Percentiles rank a stretch among this genome's conserved stretches.
These are phyloP conservation scores for Drosophila nikananu DNA, from an alignment of 1,140 invertebrate species.

Conservation along the genomic window DNA sequence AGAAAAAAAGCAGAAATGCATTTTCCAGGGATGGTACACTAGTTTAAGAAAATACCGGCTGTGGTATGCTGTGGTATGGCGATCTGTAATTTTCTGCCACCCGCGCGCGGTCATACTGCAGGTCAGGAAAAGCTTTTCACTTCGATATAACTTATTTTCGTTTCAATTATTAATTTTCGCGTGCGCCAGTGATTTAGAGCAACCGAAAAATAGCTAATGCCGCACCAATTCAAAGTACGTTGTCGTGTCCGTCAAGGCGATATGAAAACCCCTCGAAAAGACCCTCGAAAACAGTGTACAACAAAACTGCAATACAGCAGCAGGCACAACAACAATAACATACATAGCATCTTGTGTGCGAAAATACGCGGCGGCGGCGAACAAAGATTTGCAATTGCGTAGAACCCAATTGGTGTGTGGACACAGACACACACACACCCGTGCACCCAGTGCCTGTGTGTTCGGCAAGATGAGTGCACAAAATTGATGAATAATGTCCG, in stretches of 20 bases:
- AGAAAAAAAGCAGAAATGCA: neutral
- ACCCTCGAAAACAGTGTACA: constrained; percentile 10
- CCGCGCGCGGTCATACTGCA: constrained; percentile 1
- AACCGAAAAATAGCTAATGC: constrained; percentile 11
- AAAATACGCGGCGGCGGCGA: constrained; percentile 54
- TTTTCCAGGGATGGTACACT: constrained; percentile 14
- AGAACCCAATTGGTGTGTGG: constrained; percentile 40
- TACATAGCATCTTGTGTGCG: constrained; percentile 50
- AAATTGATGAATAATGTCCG: constrained; percentile 53
- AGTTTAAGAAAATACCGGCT: neutral
- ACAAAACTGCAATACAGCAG: constrained; percentile 38
- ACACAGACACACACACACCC: constrained; percentile 28
- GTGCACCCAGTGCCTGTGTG: constrained; percentile 12
- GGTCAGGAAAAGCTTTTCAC: constrained; percentile 51
- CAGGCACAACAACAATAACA: constrained; percentile 54
- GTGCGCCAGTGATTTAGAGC: constrained; percentile 16
- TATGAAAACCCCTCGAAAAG: neutral
- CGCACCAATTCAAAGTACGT: constrained; percentile 23
- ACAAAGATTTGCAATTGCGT: constrained; percentile 76
- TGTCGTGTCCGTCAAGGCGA: constrained; percentile 1
- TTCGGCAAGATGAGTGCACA: constrained; percentile 48
- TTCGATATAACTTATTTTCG: constrained; percentile 53
- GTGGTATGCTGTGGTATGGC: too few species aligned
- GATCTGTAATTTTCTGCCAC: constrained; percentile 1
- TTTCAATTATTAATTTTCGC: constrained; percentile 53